A percentile compares a stretch with the other conserved stretches of the same genome.
phyloP scores from a whole-genome alignment of 2,888 invertebrate species.

The Polyommatus icarus region DNA sequence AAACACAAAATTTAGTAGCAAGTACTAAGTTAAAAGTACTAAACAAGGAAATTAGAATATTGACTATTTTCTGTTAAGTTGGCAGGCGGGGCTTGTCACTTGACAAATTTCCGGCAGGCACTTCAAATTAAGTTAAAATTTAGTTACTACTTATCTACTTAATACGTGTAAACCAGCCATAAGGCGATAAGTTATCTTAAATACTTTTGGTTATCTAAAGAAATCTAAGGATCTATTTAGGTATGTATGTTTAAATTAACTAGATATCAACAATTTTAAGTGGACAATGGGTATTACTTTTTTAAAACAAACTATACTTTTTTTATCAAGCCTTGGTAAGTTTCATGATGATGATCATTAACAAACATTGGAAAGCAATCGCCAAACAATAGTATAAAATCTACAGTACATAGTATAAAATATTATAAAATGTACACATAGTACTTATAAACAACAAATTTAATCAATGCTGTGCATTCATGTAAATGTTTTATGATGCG shows the following conservation, averaged over 20 bases:
- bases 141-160: too few species aligned
- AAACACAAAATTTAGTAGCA: too few species aligned
- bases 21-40: too few species aligned
- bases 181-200: not conserved
- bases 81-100: too few species aligned
- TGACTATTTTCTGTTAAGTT: too few species aligned
- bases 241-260: not conserved
- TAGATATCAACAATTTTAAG: not conserved
- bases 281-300: not conserved
- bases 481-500: not conserved
- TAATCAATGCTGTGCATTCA: not conserved
- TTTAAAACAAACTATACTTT: not conserved
- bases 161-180: too few species aligned
- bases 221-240: not conserved
- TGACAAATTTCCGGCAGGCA: too few species aligned
- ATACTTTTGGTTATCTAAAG: not conserved
- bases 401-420: not conserved
- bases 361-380: not conserved
- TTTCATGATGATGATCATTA: not conserved
- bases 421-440: not conserved
- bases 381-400: not conserved
- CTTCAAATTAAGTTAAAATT: too few species aligned
- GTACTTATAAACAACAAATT: not conserved
- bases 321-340: not conserved
- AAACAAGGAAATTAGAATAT: too few species aligned